Base-by-base conservation (phyloP, 2,888 invertebrate species). In the Dolomedes plantarius region DNA sequence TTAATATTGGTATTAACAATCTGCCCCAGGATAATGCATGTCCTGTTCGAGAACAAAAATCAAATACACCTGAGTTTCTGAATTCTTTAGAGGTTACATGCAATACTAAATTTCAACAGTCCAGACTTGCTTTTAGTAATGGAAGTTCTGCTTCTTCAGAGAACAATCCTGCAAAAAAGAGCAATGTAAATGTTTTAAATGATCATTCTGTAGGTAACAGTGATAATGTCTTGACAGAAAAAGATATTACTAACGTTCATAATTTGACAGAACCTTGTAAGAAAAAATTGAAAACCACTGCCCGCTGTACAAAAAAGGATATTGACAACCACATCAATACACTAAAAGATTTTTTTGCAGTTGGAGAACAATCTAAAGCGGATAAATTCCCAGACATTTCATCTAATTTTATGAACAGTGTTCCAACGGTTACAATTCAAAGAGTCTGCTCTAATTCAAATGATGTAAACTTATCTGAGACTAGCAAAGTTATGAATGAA, bases 301-400 rank as follows among this genome's bases (percentile, higher is more conserved):
- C 36, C 5, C n/a, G 31, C 23, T 29, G 32, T n/a, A 46, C 79
- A n/a, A 67, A 23, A 9, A 69, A 74, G 19, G 75, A 82, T 16
- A 31, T 82, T n/a, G 29, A 64, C 16, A 41, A 31, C 6, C 82
- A 82, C 65, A 62, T 82, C 32, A 75, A 64, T 27, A 68, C 82
- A 16, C 0, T 82, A 32, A 67, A 82, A 31, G 31, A 69, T 16
- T 82, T 68, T 23, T 82, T 82, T 39, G 23, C 64, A 19, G 9
- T 7, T 36, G 23, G 23, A 31, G 16, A 28, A 0, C 11, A 65
- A 31, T n/a, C 28, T 29, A 65, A 13, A 31, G 29, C 11, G 1
- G 13, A 28, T 29, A 31, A 29, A 6, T 11, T 13, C n/a, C 0
- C 29, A 0, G 1, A 0, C 27, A 7, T 1, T 1, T 7, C 62